Conservation (phyloP, 1,140 invertebrate genomes). For the Hyphantria cunea region DNA sequence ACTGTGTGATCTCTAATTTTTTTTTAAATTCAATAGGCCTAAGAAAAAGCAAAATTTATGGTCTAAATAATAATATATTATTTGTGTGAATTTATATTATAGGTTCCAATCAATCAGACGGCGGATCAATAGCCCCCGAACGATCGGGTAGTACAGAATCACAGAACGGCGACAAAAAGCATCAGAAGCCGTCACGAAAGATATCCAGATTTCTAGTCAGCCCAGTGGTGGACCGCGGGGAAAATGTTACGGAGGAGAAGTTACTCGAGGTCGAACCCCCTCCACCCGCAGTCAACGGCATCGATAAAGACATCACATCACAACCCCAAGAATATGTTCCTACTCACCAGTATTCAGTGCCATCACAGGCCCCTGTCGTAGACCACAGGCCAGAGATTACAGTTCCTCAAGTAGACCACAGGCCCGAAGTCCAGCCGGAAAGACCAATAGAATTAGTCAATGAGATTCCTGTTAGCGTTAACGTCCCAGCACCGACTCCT, state of each 20-base stretch:
- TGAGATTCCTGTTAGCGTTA: slow-evolving; percentile 29
- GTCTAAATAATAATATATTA: no score
- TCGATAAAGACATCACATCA: slow-evolving; percentile 45
- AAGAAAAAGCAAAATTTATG: no score
- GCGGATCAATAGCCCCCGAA: slow-evolving; percentile 57
- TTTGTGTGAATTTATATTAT: background rate
- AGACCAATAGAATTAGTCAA: slow-evolving; percentile 19
- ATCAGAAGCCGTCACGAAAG: slow-evolving; percentile 83
- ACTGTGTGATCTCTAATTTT: no score
- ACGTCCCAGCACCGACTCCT: slow-evolving; percentile 35
- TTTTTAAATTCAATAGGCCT: no score
- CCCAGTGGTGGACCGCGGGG: slow-evolving; percentile 84
- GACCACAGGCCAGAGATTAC: slow-evolving; percentile 39
- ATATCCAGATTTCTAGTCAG: slow-evolving; percentile 91
- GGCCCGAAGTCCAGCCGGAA: slow-evolving; percentile 8
- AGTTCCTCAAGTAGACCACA: background rate
- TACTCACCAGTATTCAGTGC: slow-evolving; percentile 62
- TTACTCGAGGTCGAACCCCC: slow-evolving; percentile 27
- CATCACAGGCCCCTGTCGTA: slow-evolving; percentile 42
- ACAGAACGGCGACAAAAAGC: slow-evolving; percentile 56
- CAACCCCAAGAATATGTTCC: slow-evolving; percentile 52
- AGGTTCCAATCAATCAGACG: slow-evolving; percentile 76
- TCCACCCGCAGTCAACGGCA: slow-evolving; percentile 41
- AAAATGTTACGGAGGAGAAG: slow-evolving; percentile 55
- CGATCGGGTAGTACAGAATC: slow-evolving; percentile 62